Evolutionary conservation across 2,113 vertebrate genomes (phyloP), one percentile per base, ranked within the genome.

Genomic region (Crotalus viridis): DNA sequence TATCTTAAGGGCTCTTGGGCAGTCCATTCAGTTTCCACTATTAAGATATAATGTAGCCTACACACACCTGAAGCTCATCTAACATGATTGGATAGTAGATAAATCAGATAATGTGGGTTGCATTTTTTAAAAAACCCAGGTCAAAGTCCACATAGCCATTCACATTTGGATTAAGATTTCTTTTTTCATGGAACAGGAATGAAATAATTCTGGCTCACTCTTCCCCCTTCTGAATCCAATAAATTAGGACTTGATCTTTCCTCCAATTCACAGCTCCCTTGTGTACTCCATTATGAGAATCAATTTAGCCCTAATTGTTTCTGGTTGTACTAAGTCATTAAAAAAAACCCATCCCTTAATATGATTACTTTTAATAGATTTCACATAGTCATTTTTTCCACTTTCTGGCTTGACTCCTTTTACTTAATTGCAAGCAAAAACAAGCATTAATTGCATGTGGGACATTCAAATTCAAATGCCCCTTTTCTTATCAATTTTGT

Each of bases 281-380:
- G 64, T 57, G 93, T 88, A 52, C 55, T 93, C 5, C 43, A 46
- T 54, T 33, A 86, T 89, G 93, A 91, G 54, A 89, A 55, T n/a
- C 93, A 93, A 89, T 89, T 93, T 89, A 89, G 64, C 2, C 64
- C 87, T 91, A 93, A 91, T 59, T 86, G 54, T 91, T 81, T 86
- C n/a, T 89, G 55, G 46, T 93, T 89, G 89, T 56, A 91, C 28
- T 89, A 88, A 91, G 48, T 74, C 56, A 85, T 91, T 93, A 56
- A 55, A 89, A 64, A 56, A 89, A 85, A 89, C 12, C 19, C 39
- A 10, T 91, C 12, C 55, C 54, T 93, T 93, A 88, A 93, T 28
- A 52, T 90, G 64, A 87, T 59, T 59, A 22, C 46, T 91, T 85
- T 64, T 89, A 89, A 85, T 85, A 91, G 93, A 81, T 10, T 56